phyloP scores from a whole-genome alignment of 2,797 vertebrate species.

The Gila robusta region DNA sequence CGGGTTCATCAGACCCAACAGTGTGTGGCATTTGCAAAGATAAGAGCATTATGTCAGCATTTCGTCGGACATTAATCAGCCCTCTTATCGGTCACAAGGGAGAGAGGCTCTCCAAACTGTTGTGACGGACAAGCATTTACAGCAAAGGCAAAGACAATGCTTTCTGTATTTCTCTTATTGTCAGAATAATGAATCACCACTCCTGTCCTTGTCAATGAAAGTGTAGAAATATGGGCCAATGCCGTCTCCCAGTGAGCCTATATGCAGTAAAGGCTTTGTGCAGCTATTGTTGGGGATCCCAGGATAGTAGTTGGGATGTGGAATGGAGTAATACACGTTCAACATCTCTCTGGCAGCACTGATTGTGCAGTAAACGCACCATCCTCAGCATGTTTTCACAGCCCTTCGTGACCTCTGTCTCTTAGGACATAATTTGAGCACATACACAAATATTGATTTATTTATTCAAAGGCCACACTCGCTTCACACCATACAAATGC shows the following conservation, averaged over 20 bases:
- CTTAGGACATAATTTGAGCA: not conserved
- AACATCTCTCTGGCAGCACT: not conserved
- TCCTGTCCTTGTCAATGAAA: not conserved
- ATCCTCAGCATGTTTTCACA: not conserved
- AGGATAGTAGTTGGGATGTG: not conserved
- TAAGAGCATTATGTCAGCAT: constrained; percentile 78
- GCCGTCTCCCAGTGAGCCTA: not conserved
- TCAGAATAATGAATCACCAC: not conserved
- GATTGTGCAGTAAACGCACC: not conserved
- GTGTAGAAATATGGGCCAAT: not conserved
- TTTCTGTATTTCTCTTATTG: constrained; percentile 8
- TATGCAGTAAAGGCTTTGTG: constrained; percentile 9
- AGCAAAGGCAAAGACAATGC: constrained; percentile 4
- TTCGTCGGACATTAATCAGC: constrained; percentile 78
- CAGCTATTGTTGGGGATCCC: constrained; percentile 13
- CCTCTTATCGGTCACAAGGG: constrained; percentile 78
- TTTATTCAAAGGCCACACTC: constrained; percentile 7
- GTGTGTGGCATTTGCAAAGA: constrained; percentile 74
- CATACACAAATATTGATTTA: not conserved
- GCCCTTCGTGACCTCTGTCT: constrained; percentile 15
- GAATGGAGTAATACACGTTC: not conserved
- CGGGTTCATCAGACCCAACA: constrained; percentile 70
- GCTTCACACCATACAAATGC: not conserved
- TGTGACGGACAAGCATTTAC: constrained; percentile 51
- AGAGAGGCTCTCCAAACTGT: constrained; percentile 75